Percentiles rank a stretch among this genome's conserved stretches.
Conservation (phyloP, 1,140 invertebrate genomes). For the Ceratosolen fusciceps region DNA sequence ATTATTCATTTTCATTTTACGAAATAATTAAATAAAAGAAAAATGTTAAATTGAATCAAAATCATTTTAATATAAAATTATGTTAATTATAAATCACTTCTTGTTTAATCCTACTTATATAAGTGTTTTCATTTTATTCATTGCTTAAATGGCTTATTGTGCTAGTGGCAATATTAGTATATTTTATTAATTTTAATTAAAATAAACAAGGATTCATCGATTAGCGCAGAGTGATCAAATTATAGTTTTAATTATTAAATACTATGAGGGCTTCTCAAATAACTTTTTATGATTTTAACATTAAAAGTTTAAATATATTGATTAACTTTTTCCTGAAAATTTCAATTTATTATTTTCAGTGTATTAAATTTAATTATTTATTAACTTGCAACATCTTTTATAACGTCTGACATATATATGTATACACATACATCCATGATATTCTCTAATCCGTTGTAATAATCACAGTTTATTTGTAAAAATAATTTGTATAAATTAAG, state of each 20-base stretch:
- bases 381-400: not conserved
- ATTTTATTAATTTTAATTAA: slow-evolving; percentile 16
- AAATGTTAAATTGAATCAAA: not conserved
- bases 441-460: not conserved
- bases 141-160: slow-evolving; percentile 8
- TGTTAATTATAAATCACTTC: not conserved
- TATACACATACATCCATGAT: no score
- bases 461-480: not conserved
- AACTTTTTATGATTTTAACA: not conserved
- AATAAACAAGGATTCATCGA: slow-evolving; percentile 20
- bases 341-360: not conserved
- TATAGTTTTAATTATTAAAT: slow-evolving; percentile 33
- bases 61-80: not conserved
- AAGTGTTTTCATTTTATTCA: slow-evolving; percentile 32
- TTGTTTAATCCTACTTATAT: not conserved
- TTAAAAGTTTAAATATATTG: not conserved
- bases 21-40: no score
- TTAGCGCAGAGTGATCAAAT: slow-evolving; percentile 49
- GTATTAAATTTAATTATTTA: not conserved
- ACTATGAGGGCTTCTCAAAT: not conserved
- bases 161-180: slow-evolving; percentile 37
- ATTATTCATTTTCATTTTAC: no score
- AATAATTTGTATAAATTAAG: not conserved
- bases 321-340: not conserved
- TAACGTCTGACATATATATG: no score